phyloP scores from a whole-genome alignment of 1,140 invertebrate species.

The Achroia grisella region DNA sequence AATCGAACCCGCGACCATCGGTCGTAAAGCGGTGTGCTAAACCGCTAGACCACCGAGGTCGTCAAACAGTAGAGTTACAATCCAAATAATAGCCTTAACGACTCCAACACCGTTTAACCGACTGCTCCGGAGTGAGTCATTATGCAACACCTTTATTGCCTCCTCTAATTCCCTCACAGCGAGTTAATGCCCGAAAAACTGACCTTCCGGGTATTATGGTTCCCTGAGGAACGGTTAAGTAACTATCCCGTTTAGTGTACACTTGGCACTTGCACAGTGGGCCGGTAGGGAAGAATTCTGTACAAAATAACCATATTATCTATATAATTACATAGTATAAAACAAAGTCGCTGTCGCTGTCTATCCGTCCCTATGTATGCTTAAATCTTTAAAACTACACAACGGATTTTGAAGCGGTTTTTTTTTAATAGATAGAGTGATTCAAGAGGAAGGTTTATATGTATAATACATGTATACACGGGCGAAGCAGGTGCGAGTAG shows the following conservation, averaged over 20 bases:
- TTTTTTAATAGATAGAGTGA: no score
- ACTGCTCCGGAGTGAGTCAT: slow-evolving; percentile 55
- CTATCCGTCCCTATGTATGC: no score
- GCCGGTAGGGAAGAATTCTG: slow-evolving; percentile 16
- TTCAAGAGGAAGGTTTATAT: no score
- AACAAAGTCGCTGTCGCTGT: no score
- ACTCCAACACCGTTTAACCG: slow-evolving; percentile 22
- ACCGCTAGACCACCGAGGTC: no score
- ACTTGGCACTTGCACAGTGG: slow-evolving; percentile 14
- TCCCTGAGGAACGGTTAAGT: slow-evolving; percentile 51
- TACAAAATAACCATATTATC: neutral
- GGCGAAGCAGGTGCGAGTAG: no score
- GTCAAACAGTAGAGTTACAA: neutral
- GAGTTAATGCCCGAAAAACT: slow-evolving; percentile 66
- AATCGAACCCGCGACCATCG: no score
- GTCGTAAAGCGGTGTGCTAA: no score
- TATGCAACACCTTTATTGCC: slow-evolving; percentile 53
- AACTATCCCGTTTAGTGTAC: slow-evolving; percentile 27
- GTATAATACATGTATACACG: no score
- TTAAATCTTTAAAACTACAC: no score
- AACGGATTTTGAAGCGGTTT: no score
- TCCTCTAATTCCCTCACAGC: slow-evolving; percentile 45
- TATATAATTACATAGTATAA: neutral
- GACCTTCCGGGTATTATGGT: slow-evolving; percentile 50
- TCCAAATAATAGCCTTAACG: slow-evolving; percentile 5